Evolutionary conservation across 92 coral and sea anemone species (phyloP).

Genomic region (Blastomussa wellsi): DNA sequence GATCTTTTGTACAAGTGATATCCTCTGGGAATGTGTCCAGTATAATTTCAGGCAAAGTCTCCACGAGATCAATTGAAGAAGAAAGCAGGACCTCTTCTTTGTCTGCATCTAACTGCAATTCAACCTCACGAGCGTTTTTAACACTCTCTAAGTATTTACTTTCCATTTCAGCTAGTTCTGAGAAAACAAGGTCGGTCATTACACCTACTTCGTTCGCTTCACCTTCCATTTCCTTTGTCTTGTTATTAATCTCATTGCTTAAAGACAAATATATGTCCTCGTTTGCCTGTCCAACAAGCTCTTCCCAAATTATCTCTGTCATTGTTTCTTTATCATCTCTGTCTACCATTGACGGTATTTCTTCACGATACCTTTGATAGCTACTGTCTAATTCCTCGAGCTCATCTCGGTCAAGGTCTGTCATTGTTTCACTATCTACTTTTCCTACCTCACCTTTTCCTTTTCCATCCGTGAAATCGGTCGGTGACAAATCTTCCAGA

Average conservation of each 20-base stretch:
- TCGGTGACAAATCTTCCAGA: constrained; percentile 8
- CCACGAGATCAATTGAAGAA: constrained; percentile 6
- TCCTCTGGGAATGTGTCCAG: constrained; percentile 42
- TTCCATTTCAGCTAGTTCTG: constrained; percentile 65
- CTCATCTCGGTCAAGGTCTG: constrained; percentile 54
- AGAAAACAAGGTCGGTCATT: constrained; percentile 62
- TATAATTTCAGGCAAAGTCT: constrained; percentile 36
- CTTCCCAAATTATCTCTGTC: constrained; percentile 41
- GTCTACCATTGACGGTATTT: background rate
- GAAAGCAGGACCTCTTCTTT: constrained; percentile 12
- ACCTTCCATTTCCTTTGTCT: constrained; percentile 14
- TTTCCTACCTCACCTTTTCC: constrained; percentile 43
- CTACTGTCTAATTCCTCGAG: constrained; percentile 35
- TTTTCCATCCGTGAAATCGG: constrained; percentile 1
- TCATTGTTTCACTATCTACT: constrained; percentile 55
- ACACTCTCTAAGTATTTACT: constrained; percentile 42
- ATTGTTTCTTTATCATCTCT: constrained; percentile 17
- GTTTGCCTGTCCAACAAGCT: constrained; percentile 25
- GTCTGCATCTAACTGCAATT: background rate
- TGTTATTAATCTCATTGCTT: constrained; percentile 19
- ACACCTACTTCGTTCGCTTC: constrained; percentile 17
- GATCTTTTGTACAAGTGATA: constrained; percentile 4
- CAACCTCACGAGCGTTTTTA: constrained; percentile 6
- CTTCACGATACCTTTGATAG: constrained; percentile 8
- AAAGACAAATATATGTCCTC: constrained; percentile 8